Evolutionary conservation across 2,888 invertebrate genomes (phyloP).

Genomic region (Parapristionchus giblindavisi): DNA sequence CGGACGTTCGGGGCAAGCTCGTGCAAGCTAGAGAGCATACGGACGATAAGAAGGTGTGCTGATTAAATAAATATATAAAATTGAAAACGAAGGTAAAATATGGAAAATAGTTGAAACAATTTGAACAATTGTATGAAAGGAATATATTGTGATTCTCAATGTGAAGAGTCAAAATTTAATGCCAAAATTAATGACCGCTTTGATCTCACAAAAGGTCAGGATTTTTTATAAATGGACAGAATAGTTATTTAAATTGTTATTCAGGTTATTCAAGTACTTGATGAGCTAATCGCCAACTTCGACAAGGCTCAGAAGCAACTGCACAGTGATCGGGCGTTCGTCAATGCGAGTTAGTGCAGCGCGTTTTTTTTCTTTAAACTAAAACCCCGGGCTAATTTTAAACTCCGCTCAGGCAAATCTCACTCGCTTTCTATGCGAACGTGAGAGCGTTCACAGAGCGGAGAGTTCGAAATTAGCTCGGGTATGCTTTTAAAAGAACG

Average conservation of each 20-base stretch:
- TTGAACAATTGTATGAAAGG: no score
- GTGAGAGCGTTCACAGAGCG: no score
- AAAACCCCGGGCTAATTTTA: no score
- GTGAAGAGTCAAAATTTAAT: no score
- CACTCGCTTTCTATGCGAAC: no score
- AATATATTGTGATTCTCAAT: no score
- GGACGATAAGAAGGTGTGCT: conserved; percentile 28
- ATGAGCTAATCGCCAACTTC: conserved; percentile 45
- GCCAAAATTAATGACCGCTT: no score
- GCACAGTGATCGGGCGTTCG: conserved; percentile 39
- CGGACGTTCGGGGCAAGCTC: conserved; percentile 24
- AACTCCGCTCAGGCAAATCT: no score
- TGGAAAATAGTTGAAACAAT: background rate
- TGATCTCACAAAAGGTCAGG: no score
- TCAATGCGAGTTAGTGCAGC: conserved; percentile 36
- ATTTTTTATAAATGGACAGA: background rate
- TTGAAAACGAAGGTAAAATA: background rate
- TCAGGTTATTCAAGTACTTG: conserved; percentile 45
- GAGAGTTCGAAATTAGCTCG: no score
- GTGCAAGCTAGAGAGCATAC: conserved; percentile 30
- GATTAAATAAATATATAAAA: background rate
- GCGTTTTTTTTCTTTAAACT: no score
- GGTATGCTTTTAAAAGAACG: no score
- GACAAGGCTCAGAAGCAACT: conserved; percentile 38
- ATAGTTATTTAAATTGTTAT: background rate